A percentile compares a stretch with the other conserved stretches of the same genome.
Evolutionary conservation across 2,113 vertebrate species (phyloP).

Genomic region (Prionailurus bengalensis): DNA sequence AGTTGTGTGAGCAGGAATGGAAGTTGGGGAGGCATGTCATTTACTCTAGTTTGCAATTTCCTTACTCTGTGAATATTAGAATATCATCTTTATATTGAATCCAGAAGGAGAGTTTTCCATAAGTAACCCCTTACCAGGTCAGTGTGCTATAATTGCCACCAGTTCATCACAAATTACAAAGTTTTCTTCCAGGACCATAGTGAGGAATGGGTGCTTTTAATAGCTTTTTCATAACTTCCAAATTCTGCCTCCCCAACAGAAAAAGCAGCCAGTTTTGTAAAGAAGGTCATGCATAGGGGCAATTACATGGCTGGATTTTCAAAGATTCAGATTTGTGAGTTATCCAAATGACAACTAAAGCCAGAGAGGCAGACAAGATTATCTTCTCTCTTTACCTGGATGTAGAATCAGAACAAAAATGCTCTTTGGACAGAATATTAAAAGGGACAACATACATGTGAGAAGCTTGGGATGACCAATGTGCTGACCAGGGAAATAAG

Average conservation of each 20-base stretch:
- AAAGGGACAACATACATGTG: neutral
- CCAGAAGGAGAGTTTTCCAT: neutral
- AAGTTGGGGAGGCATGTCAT: accelerated
- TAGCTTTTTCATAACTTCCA: neutral
- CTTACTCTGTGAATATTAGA: neutral
- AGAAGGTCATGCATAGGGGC: neutral
- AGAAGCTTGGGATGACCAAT: neutral
- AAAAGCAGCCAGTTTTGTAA: neutral
- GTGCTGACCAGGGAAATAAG: neutral
- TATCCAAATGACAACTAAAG: neutral
- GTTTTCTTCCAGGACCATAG: neutral
- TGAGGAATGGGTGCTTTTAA: neutral
- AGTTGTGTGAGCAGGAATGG: accelerated
- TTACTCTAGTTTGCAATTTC: accelerated
- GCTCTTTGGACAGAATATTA: neutral
- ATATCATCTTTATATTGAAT: neutral
- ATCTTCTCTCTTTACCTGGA: neutral
- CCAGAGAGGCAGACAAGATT: neutral
- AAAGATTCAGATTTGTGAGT: neutral
- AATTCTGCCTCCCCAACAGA: neutral
- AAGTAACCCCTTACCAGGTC: neutral
- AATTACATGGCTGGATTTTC: neutral
- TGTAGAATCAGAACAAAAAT: neutral
- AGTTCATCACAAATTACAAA: neutral
- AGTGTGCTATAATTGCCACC: neutral